Evolutionary conservation across 2,888 invertebrate genomes (phyloP).

Genomic region (Andrena marginata): DNA sequence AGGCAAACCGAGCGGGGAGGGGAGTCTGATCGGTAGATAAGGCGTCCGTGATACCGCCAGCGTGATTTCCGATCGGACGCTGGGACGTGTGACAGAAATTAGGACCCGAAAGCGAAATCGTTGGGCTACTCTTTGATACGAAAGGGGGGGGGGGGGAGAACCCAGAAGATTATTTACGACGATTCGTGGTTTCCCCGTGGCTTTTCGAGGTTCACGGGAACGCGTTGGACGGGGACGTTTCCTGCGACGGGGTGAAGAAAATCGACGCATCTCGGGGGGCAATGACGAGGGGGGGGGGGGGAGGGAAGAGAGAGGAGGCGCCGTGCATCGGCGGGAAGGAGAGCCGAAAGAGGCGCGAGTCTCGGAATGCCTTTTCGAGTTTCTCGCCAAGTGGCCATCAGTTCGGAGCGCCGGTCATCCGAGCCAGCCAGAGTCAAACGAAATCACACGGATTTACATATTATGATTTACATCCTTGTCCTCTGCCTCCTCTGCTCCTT

Average conservation of each 20-base stretch:
- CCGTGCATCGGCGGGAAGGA: slow-evolving; percentile 28
- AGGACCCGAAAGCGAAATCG: background rate
- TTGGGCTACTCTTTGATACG: background rate
- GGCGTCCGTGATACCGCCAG: slow-evolving; percentile 20
- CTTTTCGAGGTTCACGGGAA: slow-evolving; percentile 49
- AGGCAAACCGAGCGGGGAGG: background rate
- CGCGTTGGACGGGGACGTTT: slow-evolving; percentile 12
- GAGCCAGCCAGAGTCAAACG: slow-evolving; percentile 79
- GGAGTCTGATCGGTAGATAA: slow-evolving; percentile 22
- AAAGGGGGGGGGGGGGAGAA: slow-evolving; percentile 8
- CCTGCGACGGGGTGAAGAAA: slow-evolving; percentile 16
- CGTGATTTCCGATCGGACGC: slow-evolving; percentile 15
- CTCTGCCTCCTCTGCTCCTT: slow-evolving; percentile 73
- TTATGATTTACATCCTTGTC: slow-evolving; percentile 84
- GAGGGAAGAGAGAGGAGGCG: background rate
- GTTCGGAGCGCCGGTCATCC: slow-evolving; percentile 76
- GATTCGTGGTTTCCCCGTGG: slow-evolving; percentile 41
- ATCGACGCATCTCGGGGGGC: slow-evolving; percentile 7
- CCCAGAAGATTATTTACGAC: slow-evolving; percentile 58
- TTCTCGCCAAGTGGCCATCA: slow-evolving; percentile 79
- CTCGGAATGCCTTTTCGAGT: slow-evolving; percentile 76
- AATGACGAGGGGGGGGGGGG: background rate
- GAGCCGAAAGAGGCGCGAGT: slow-evolving; percentile 69
- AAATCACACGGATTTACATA: slow-evolving; percentile 84
- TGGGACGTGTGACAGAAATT: background rate